Conservation (phyloP, 2,888 invertebrate genomes). For the Fissipunctia ypsillon region DNA sequence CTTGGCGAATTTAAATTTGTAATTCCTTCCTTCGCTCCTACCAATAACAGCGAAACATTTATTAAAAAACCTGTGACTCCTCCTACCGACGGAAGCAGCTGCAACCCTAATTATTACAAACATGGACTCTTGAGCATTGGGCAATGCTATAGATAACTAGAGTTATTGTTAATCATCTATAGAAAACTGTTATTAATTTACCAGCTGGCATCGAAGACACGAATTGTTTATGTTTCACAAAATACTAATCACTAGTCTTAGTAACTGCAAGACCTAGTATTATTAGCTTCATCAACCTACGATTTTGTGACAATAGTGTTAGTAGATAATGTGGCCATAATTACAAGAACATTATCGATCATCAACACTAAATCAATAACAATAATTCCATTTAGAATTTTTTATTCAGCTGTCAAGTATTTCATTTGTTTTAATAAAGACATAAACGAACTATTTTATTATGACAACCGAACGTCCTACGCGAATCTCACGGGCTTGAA, state of each 20-base stretch:
- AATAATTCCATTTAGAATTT: conserved; percentile 47
- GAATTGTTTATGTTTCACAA: conserved; percentile 41
- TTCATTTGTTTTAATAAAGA: conserved; percentile 76
- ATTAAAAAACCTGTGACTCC: conserved; percentile 84
- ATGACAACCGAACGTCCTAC: conserved; percentile 79
- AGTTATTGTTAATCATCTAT: conserved; percentile 73
- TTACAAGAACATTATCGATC: conserved; percentile 33
- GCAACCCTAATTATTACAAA: conserved; percentile 88
- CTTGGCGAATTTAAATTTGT: conserved; percentile 89
- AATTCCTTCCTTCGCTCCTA: conserved; percentile 83
- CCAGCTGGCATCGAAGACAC: conserved; percentile 71
- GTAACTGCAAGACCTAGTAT: conserved; percentile 21
- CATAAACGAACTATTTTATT: conserved; percentile 77
- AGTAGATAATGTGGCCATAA: conserved; percentile 32
- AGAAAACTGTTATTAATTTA: conserved; percentile 73
- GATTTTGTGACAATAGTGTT: conserved; percentile 20
- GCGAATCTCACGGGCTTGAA: conserved; percentile 70
- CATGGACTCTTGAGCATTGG: conserved; percentile 83
- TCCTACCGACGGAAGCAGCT: conserved; percentile 89
- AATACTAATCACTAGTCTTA: conserved; percentile 30
- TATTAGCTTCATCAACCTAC: conserved; percentile 22
- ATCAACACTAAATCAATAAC: conserved; percentile 40
- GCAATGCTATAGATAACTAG: conserved; percentile 75
- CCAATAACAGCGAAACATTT: conserved; percentile 86
- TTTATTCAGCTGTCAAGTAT: conserved; percentile 58